Conservation (phyloP, 1,140 invertebrate genomes). For the Spodoptera frugiperda region DNA sequence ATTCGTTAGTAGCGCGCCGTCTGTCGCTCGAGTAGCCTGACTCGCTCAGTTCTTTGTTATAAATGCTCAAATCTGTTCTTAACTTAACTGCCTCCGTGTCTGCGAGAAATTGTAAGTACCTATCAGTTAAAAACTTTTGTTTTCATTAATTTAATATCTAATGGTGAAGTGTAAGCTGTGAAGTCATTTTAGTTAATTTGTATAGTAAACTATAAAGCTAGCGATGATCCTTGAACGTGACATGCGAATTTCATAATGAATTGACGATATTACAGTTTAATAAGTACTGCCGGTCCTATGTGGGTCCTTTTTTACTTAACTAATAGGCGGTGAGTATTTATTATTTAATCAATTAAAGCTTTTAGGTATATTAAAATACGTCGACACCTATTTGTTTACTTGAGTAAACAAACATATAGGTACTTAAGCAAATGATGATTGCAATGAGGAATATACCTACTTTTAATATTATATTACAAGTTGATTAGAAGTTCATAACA, state of each 20-base stretch:
- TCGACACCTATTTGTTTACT: too few relatives aligned
- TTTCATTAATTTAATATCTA: not conserved
- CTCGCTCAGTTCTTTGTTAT: constrained; percentile 15
- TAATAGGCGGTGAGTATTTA: too few relatives aligned
- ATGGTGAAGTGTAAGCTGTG: not conserved
- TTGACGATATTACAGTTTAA: constrained; percentile 17
- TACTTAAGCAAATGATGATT: too few relatives aligned
- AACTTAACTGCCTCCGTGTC: constrained; percentile 54
- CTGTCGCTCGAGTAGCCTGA: constrained; percentile 24
- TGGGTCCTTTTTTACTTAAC: too few relatives aligned
- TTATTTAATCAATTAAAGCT: too few relatives aligned
- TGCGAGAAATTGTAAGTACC: constrained; percentile 61
- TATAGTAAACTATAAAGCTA: not conserved
- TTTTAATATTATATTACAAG: too few relatives aligned
- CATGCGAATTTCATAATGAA: constrained; percentile 27
- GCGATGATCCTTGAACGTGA: constrained; percentile 19
- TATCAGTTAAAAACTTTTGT: too few relatives aligned
- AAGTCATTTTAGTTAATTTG: not conserved
- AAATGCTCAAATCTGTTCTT: constrained; percentile 67
- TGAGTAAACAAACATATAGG: too few relatives aligned
- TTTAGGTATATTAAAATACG: too few relatives aligned
- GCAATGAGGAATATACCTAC: too few relatives aligned
- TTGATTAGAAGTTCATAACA: too few relatives aligned
- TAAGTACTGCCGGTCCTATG: not conserved
- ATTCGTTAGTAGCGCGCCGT: constrained; percentile 39